Base-by-base conservation (phyloP, 2,797 vertebrate species). In the Coendou prehensilis region DNA sequence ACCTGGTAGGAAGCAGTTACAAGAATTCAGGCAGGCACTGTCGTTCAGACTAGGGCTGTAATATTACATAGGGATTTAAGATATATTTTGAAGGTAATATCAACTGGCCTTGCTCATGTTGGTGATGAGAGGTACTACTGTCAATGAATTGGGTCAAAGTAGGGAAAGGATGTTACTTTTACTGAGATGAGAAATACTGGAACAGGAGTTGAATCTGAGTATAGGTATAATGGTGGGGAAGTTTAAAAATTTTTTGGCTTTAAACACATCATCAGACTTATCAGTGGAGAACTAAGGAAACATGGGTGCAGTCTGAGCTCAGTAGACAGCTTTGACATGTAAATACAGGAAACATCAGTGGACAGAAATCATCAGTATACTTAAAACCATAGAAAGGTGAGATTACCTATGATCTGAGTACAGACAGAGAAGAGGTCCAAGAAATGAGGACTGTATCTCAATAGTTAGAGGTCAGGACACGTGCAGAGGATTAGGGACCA, bases 161-260 rank as follows among this genome's bases (percentile, higher is more conserved):
- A 10, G 84, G 33, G 8, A 45, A 82, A 87, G 9, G 41, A 41
- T 9, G 30, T 33, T 86, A 59, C 28, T 92, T 88, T 82, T 61
- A 78, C 6, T 54, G 33, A 95, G 67, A 92, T 30, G 50, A 50
- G 86, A 93, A 76, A 81, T 86, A 71, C 20, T 54, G 45, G 45
- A 47, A 57, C 11, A 85, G 8, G n/a, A 73, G 54, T 9, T 81
- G 33, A 18, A 22, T 82, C 26, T 67, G 76, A 37, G 18, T 3
- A 15, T 30, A 54, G 37, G 23, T 78, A 37, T 50, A 30, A 50
- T 50, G 45, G 18, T 8, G 5, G n/a, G 45, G 4, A 37, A 50
- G 17, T n/a, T 17, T 47, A 45, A 15, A 76, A 83, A 82, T 52
- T 9, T 89, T 52, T 92, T 78, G 64, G 30, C 45, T 9, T 90